Conservation (phyloP, 2,113 vertebrate genomes). For the Cercocebus atys region DNA sequence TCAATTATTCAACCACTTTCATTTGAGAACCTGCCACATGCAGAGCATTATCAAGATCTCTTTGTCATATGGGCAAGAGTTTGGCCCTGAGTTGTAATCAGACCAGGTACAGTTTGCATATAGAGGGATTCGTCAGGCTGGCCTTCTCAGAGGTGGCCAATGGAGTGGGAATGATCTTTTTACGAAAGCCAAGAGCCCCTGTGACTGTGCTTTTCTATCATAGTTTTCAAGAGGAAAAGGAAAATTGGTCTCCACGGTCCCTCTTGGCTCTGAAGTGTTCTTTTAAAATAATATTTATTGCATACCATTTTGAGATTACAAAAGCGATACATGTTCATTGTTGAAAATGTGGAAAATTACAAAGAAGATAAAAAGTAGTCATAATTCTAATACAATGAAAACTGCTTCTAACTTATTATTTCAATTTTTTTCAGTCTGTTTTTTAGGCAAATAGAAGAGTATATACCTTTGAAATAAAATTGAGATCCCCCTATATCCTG, state of each 20-base stretch:
- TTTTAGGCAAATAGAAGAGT: background rate
- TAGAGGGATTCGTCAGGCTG: background rate
- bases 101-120: background rate
- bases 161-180: background rate
- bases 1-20: slow-evolving; percentile 15
- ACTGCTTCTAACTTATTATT: background rate
- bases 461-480: background rate
- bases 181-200: background rate
- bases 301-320: background rate
- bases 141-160: background rate
- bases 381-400: background rate
- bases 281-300: background rate
- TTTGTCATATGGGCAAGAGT: background rate
- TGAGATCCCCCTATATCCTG: background rate
- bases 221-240: background rate
- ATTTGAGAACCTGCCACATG: background rate
- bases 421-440: slow-evolving; percentile 4
- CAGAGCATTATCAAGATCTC: background rate
- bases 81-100: background rate
- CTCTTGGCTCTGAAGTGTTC: background rate
- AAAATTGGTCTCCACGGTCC: background rate
- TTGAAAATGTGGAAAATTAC: background rate
- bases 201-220: background rate
- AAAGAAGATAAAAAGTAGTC: background rate
- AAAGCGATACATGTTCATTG: background rate